These are phyloP conservation scores for Zaprionus lineosus DNA, from an alignment of 2,888 invertebrate genomes.

Conservation along the genomic window DNA sequence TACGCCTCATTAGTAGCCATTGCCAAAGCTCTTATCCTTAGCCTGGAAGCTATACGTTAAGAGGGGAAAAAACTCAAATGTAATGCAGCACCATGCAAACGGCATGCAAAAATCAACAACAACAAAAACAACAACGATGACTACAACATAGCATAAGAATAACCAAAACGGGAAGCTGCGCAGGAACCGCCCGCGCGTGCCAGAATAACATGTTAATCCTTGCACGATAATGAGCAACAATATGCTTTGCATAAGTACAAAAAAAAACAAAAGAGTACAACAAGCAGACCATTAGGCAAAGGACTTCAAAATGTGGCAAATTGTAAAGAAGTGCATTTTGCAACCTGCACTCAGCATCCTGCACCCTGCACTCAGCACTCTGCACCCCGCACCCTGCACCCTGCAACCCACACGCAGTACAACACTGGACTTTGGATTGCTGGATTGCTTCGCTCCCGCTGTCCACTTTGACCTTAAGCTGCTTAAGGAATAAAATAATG, in stretches of 20 bases:
- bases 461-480: too few relatives aligned
- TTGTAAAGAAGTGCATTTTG: conserved; percentile 25
- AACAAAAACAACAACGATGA: conserved; percentile 20
- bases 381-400: too few relatives aligned
- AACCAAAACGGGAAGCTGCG: conserved; percentile 13
- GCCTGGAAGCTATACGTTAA: conserved; percentile 40
- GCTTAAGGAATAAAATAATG: too few relatives aligned
- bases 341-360: too few relatives aligned
- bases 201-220: conserved; percentile 73
- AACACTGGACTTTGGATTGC: too few relatives aligned
- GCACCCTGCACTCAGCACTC: too few relatives aligned
- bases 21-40: background rate
- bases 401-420: too few relatives aligned
- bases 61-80: conserved; percentile 13
- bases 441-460: too few relatives aligned
- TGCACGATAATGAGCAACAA: conserved; percentile 73
- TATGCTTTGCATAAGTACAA: conserved; percentile 38
- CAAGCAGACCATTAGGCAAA: background rate
- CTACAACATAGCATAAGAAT: conserved; percentile 32
- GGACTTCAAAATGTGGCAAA: conserved; percentile 36
- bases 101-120: conserved; percentile 59
- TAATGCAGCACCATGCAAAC: conserved; percentile 40
- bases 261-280: background rate
- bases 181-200: conserved; percentile 59
- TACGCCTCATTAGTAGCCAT: conserved; percentile 6